A percentile compares a stretch with the other conserved stretches of the same genome.
phyloP scores from a whole-genome alignment of 2,113 vertebrate species.

The Pseudorhombus dupliciocellatus region DNA sequence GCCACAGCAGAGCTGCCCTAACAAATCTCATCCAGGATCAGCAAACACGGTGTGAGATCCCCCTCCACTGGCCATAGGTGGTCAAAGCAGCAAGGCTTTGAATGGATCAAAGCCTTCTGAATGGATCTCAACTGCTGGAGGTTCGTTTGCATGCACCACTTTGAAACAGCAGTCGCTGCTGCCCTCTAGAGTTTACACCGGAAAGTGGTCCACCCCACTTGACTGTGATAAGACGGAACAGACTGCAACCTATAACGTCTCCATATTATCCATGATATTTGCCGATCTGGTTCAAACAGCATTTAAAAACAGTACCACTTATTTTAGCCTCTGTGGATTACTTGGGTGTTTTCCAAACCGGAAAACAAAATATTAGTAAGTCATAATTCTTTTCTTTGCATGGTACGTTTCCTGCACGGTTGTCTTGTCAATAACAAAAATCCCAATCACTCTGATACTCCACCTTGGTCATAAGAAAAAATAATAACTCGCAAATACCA shows the following conservation, averaged over 20 bases:
- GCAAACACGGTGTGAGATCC: constrained; percentile 8
- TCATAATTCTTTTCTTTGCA: background rate
- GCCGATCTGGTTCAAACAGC: constrained; percentile 47
- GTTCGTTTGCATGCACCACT: constrained; percentile 47
- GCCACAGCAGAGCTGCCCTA: constrained; percentile 25
- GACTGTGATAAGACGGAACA: constrained; percentile 54
- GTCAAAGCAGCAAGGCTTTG: constrained; percentile 45
- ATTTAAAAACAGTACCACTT: constrained; percentile 38
- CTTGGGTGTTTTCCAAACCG: constrained; percentile 2
- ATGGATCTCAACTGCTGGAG: constrained; percentile 46
- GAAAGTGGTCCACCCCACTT: constrained; percentile 56
- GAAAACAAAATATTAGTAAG: constrained; percentile 10
- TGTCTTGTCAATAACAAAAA: background rate
- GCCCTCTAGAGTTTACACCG: constrained; percentile 72
- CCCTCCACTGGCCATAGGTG: constrained; percentile 50
- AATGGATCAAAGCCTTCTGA: constrained; percentile 38
- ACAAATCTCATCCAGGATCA: constrained; percentile 5
- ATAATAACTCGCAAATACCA: constrained; percentile 30
- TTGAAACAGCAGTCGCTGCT: constrained; percentile 55
- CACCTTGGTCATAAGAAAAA: constrained; percentile 20
- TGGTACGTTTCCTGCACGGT: background rate
- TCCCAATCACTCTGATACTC: constrained; percentile 14
- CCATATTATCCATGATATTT: constrained; percentile 24
- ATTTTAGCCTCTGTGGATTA: constrained; percentile 25
- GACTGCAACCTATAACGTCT: constrained; percentile 43